Conservation (phyloP, 2,888 invertebrate genomes). For the Amitus sp. region DNA sequence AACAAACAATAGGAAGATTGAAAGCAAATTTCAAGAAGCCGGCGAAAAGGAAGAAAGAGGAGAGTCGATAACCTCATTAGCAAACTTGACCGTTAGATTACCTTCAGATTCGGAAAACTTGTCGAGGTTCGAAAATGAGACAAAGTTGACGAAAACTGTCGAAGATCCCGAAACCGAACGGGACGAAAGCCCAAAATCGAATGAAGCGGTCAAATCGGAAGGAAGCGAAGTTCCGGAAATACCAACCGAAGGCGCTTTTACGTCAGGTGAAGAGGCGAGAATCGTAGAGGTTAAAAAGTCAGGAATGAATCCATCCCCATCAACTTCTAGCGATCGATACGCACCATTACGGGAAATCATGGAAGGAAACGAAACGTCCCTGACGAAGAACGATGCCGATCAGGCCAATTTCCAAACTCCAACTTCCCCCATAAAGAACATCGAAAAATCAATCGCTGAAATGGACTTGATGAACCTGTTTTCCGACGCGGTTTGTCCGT, state of each 20-base stretch:
- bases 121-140: conserved; percentile 30
- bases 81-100: conserved; percentile 51
- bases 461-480: conserved; percentile 58
- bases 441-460: conserved; percentile 45
- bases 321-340: conserved; percentile 76
- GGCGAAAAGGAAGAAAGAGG: conserved; percentile 40
- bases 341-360: conserved; percentile 84
- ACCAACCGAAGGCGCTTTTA: conserved; percentile 16
- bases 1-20: conserved; percentile 17
- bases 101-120: conserved; percentile 46
- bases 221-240: conserved; percentile 26
- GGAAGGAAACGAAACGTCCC: conserved; percentile 50
- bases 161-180: conserved; percentile 42
- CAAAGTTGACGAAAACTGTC: conserved; percentile 33
- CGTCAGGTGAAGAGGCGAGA: conserved; percentile 10
- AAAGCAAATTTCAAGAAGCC: conserved; percentile 16
- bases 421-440: too few species aligned
- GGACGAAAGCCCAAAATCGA: conserved; percentile 26
- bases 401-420: conserved; percentile 30
- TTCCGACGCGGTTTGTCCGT: conserved; percentile 47
- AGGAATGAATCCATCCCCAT: conserved; percentile 66
- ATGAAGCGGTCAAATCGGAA: conserved; percentile 27
- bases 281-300: conserved; percentile 53
- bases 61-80: conserved; percentile 55
- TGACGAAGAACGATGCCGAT: conserved; percentile 31